Base-by-base conservation (phyloP, 1,140 invertebrate species). In the Drosophila carrolli region DNA sequence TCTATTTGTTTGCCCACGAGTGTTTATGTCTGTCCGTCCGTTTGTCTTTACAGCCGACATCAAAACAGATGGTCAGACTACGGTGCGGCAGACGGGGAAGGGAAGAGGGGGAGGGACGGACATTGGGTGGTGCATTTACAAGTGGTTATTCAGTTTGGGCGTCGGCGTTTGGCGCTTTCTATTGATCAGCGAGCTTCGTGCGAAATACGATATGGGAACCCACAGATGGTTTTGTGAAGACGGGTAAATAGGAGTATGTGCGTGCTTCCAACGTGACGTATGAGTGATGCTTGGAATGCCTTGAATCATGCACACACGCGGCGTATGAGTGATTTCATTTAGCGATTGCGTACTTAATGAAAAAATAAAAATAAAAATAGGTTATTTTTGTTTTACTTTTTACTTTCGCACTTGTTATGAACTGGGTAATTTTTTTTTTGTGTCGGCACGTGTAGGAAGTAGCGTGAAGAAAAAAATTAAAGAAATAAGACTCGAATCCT, bases 201-300 rank as follows among this genome's bases (percentile, higher is more conserved):
- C 32, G 81, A 58, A 80, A 84, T 40, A n/a, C 23, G 78, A 84
- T 84, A 85, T 54, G 81, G 73, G 72, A 67, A 79, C 75, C 79
- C 41, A 77, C 57, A 65, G 40, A 50, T 38, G 63, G n/a, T n/a
- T 37, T 40, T 40, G 5, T 29, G 10, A 29, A 23, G 14, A 57
- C 10, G n/a, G 19, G 10, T 13, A 14, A 27, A 40, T 60, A 16
- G 48, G 43, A 71, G 29, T 37, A 37, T 71, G 51, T 60, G 38
- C 51, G 55, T 66, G 71, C 71, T 76, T 71, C 48, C 66, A 53
- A 76, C 81, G 61, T 80, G 72, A 80, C 76, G 81, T 83, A 83
- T 83, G 76, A 60, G 76, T 85, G 58, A 83, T 84, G 65, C 40
- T 84, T 9, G 58, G 55, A 68, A 61, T 65, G 60, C 80, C 80